Evolutionary conservation across 1,140 invertebrate species (phyloP).

Genomic region (Drosophila eugracilis): DNA sequence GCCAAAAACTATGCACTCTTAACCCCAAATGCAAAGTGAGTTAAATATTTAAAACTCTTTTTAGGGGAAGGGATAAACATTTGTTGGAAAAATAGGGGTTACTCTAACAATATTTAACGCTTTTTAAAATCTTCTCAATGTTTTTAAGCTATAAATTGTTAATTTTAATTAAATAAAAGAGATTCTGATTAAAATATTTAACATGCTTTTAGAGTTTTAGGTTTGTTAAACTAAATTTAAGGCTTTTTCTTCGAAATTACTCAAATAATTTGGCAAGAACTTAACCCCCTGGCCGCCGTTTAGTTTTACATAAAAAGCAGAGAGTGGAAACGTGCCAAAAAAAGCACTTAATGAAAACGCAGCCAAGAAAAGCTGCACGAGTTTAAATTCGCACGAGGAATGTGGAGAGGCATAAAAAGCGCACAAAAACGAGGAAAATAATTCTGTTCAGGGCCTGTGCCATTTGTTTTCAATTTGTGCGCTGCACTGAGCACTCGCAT

Average conservation of each 20-base stretch:
- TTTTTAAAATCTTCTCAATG: too few species aligned
- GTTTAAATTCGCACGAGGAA: conserved; percentile 32
- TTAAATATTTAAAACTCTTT: too few species aligned
- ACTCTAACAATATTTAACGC: not conserved
- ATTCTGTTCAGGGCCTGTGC: conserved; percentile 63
- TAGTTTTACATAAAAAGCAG: not conserved
- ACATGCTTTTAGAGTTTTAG: too few species aligned
- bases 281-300: not conserved
- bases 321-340: conserved; percentile 26
- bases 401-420: conserved; percentile 29
- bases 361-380: conserved; percentile 19
- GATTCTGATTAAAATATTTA: too few species aligned
- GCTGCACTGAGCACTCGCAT: conserved; percentile 57
- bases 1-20: not conserved
- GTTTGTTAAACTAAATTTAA: too few species aligned
- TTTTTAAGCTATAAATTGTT: too few species aligned
- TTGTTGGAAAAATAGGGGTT: not conserved
- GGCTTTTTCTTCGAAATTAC: too few species aligned
- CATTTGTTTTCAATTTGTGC: conserved; percentile 82
- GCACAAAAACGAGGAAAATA: conserved; percentile 37
- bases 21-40: not conserved
- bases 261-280: not conserved
- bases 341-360: conserved; percentile 31
- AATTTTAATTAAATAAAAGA: too few species aligned
- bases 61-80: too few species aligned